Base-by-base conservation (phyloP, 92 coral and sea anemone species). In the Phenganax stokvisi region DNA sequence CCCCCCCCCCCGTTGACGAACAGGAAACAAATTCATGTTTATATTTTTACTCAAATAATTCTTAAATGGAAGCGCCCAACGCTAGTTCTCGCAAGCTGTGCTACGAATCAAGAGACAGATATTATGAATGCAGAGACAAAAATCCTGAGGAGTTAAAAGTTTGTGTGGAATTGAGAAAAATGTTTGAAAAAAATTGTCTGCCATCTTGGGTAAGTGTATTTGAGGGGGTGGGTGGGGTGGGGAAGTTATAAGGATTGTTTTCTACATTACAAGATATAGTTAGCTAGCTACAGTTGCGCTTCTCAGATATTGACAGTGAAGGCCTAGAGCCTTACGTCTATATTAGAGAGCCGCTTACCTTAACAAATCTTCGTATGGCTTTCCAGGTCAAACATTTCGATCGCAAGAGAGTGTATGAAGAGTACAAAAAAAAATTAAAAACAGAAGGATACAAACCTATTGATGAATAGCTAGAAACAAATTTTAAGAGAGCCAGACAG, bases 21-120 rank as follows among this genome's bases (percentile, higher is more conserved):
- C 3, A 37, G 47, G 5, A 37, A 37, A 37, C 47, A 37, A 15
- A 0, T 61, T 8, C n/a, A 59, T 4, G 3, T 64, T 2, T 64
- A 64, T 20, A 28, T 20, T 6, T 59, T 25, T 13, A 59, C 65
- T 59, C 70, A 20, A 64, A 64, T 28, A 64, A 6, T n/a, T 64
- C 20, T 17, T 30, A 52, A 73, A 92, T 96, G 99, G 91, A 96
- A 25, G 99, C 99, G 51, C 99, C 99, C 53, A 91, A 87, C 57
- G 88, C 96, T 67, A 91, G 88, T 58, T 90, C 92, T 56, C 89
- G 99, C 62, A 85, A 76, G 70, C 83, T 73, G 75, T 96, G 99
- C 44, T 86, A 96, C 77, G 89, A 82, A 76, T 89, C 99, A 17
- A 88, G 99, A 72, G 99, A 96, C 77, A 89, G 60, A 54, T 96